Base-by-base conservation (phyloP, 2,888 invertebrate genomes). In the Platerodrilus igneus region DNA sequence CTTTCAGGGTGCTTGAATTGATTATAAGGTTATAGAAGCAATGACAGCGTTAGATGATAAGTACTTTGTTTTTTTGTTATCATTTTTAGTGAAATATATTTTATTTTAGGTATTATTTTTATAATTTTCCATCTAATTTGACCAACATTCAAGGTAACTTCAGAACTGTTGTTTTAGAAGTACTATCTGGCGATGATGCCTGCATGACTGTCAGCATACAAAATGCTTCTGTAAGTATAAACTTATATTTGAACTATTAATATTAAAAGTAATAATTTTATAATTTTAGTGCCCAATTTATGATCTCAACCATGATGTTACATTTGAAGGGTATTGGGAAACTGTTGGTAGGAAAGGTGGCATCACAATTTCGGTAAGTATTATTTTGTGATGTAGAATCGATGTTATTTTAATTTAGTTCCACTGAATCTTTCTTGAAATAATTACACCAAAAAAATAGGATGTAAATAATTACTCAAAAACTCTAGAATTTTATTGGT, bases 141-240 rank as follows among this genome's bases (percentile, higher is more conserved):
- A 45, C 41, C 2, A 35, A 30, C 51, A 40, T 48, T 2, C 50
- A 58, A 60, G 18, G 13, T 27, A 50, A 68, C 20, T 53, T 55
- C 6, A 60, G 63, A 9, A 65, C 62, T 5, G 80, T 84, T 0
- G 69, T 83, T 1, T 69, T 85, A 0, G 73, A 77, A 63, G 75
- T 83, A 1, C 74, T 76, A 40, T 84, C 85, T 0, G 69, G 74
- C 7, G 78, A 78, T 54, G 74, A 78, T 30, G 72, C 77, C 1
- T 91, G 90, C 58, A 83, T 86, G 69, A 79, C 83, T 1, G 76
- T 89, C 1, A 88, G 89, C 1, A 78, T 90, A 53, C 90, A 91
- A 64, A 81, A 83, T 58, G 78, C 78, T 46, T 76, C 78, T 57
- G 84, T 83, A 59, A 74, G 74, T 69, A 35, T 18, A 10, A 32